Percentiles rank a stretch among this genome's conserved stretches.
Evolutionary conservation across 1,140 invertebrate species (phyloP).

Genomic region (Centruroides sculpturatus): DNA sequence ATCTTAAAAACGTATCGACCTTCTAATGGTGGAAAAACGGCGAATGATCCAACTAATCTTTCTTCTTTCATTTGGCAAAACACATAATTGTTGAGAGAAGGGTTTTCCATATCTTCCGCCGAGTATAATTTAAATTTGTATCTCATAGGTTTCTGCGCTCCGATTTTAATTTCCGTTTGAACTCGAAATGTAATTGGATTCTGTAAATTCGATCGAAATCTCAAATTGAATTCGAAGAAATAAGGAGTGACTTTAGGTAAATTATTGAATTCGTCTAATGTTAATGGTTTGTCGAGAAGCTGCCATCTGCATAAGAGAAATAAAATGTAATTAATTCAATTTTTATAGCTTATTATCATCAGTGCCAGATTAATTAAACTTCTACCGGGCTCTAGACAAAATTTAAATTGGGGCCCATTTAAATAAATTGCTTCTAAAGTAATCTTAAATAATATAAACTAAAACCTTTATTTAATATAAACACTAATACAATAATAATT

Average conservation of each 20-base stretch:
- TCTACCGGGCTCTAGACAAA: no score
- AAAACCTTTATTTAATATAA: no score
- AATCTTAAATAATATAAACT: no score
- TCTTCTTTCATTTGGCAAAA: conserved; percentile 29
- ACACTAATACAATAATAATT: no score
- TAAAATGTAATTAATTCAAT: no score
- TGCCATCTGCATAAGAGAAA: conserved; percentile 31
- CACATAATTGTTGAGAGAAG: conserved; percentile 25
- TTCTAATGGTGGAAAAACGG: conserved; percentile 22
- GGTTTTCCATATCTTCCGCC: conserved; percentile 23
- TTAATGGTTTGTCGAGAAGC: conserved; percentile 34
- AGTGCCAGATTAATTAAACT: no score
- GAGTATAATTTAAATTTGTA: conserved; percentile 24
- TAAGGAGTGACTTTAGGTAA: conserved; percentile 30
- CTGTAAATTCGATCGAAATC: conserved; percentile 18
- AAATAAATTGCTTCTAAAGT: no score
- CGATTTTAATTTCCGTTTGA: conserved; percentile 21
- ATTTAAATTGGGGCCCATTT: no score
- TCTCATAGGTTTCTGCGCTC: conserved; percentile 20
- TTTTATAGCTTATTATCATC: no score
- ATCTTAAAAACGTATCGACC: conserved; percentile 21
- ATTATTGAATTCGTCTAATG: conserved; percentile 35
- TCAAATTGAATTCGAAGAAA: conserved; percentile 27
- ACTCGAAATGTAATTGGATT: conserved; percentile 21
- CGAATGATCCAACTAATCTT: conserved; percentile 23